Evolutionary conservation across 2,888 invertebrate genomes (phyloP).

Genomic region (Argyra leucocephala): DNA sequence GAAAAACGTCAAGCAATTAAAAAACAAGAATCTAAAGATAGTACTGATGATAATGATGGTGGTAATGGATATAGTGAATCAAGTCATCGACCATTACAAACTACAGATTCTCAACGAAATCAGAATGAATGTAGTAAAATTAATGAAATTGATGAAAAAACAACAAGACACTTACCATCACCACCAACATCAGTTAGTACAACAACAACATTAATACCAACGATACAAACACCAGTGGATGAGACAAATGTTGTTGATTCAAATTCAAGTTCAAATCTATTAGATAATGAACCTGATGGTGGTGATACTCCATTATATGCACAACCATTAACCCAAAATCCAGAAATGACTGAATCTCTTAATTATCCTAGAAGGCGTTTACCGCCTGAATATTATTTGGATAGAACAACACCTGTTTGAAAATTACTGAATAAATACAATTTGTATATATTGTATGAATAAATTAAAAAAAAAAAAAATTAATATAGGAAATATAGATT

Average conservation of each 20-base stretch:
- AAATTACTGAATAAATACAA: neutral
- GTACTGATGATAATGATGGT: neutral
- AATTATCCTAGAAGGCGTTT: conserved; percentile 20
- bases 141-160: conserved; percentile 1
- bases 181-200: neutral
- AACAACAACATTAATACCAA: neutral
- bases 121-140: conserved; percentile 7
- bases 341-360: conserved; percentile 15
- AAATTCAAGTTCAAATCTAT: conserved; percentile 15
- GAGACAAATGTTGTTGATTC: conserved; percentile 11
- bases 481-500: too few species aligned
- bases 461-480: neutral
- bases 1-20: conserved; percentile 45
- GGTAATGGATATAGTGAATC: conserved; percentile 19
- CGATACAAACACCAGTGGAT: neutral
- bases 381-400: conserved; percentile 11
- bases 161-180: neutral
- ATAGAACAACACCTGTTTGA: conserved; percentile 32
- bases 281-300: conserved; percentile 10
- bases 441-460: conserved; percentile 4
- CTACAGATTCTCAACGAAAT: conserved; percentile 2
- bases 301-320: conserved; percentile 13
- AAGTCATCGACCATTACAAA: conserved; percentile 15
- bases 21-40: conserved; percentile 13
- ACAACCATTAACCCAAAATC: conserved; percentile 20